Percentiles rank a stretch among this genome's conserved stretches.
These are phyloP conservation scores for Cydia fagiglandana DNA, from an alignment of 1,140 invertebrate genomes.

Conservation along the genomic window DNA sequence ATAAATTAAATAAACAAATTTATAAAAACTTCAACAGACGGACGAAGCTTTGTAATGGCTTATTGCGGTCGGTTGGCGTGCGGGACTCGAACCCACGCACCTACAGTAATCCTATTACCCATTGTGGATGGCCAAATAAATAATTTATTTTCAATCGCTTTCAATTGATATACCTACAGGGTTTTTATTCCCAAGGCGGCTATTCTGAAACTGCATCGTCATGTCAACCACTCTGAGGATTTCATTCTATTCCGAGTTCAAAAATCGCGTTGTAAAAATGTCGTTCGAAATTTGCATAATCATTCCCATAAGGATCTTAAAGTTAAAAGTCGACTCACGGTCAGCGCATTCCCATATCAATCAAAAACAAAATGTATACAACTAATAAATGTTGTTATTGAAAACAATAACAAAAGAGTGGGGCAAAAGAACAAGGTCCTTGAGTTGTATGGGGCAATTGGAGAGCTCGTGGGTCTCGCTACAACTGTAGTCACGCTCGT, in stretches of 20 bases:
- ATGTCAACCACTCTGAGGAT: slow-evolving; percentile 36
- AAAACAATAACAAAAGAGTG: slow-evolving; percentile 65
- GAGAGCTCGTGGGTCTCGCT: slow-evolving; percentile 42
- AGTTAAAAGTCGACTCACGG: slow-evolving; percentile 47
- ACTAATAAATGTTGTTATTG: slow-evolving; percentile 64
- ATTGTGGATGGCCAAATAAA: slow-evolving; percentile 70
- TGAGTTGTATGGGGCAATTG: slow-evolving; percentile 62
- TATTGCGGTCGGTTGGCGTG: slow-evolving; percentile 57
- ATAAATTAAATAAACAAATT: slow-evolving; percentile 78
- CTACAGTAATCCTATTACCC: slow-evolving; percentile 70
- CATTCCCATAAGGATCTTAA: slow-evolving; percentile 66
- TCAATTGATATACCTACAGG: slow-evolving; percentile 50
- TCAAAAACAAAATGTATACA: slow-evolving; percentile 36
- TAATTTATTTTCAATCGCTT: slow-evolving; percentile 69
- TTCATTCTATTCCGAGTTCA: not conserved
- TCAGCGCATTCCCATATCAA: slow-evolving; percentile 44
- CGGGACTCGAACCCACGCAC: slow-evolving; percentile 65
- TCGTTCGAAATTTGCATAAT: slow-evolving; percentile 36
- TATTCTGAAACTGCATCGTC: slow-evolving; percentile 48
- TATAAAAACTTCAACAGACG: slow-evolving; percentile 61
- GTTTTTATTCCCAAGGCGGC: slow-evolving; percentile 42
- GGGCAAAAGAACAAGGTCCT: slow-evolving; percentile 58
- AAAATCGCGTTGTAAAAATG: slow-evolving; percentile 13
- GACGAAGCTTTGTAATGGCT: slow-evolving; percentile 45
- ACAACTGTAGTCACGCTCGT: slow-evolving; percentile 54